These are phyloP conservation scores for Helicoverpa assulta DNA, from an alignment of 2,888 invertebrate genomes.

Conservation along the genomic window DNA sequence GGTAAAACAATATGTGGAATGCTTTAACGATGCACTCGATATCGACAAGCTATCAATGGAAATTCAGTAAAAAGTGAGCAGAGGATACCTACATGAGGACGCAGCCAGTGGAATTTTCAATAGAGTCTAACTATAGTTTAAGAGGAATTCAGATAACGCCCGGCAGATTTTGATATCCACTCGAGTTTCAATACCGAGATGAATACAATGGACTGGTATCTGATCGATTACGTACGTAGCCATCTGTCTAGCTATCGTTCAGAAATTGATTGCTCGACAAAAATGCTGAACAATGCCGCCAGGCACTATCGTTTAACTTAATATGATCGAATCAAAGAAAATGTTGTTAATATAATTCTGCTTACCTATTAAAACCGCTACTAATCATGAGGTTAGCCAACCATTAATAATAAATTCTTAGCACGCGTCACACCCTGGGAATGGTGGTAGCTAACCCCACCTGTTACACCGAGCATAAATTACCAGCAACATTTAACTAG, in stretches of 20 bases:
- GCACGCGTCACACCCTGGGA: constrained; percentile 31
- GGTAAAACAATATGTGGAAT: constrained; percentile 40
- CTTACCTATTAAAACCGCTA: constrained; percentile 4
- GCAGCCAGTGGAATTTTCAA: constrained; percentile 40
- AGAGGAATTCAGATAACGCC: constrained; percentile 37
- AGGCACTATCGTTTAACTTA: background rate
- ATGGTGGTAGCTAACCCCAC: constrained; percentile 41
- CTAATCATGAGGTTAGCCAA: constrained; percentile 33
- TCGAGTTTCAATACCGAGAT: constrained; percentile 45
- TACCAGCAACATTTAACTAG: constrained; percentile 29
- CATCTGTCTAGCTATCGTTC: constrained; percentile 13
- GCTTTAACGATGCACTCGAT: constrained; percentile 38
- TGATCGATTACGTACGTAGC: constrained; percentile 26
- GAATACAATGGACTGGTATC: constrained; percentile 38
- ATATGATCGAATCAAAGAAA: constrained; percentile 2
- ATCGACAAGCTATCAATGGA: constrained; percentile 32
- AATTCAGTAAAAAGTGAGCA: constrained; percentile 38
- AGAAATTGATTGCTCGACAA: constrained; percentile 5
- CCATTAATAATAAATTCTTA: constrained; percentile 39
- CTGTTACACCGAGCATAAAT: constrained; percentile 52
- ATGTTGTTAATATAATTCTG: constrained; percentile 14
- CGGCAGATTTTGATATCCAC: constrained; percentile 42
- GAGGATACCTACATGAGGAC: constrained; percentile 13
- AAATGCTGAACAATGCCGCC: background rate
- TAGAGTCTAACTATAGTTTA: constrained; percentile 42